These are phyloP conservation scores for Drosophila infuscata DNA, from an alignment of 2,888 invertebrate species.

Conservation along the genomic window DNA sequence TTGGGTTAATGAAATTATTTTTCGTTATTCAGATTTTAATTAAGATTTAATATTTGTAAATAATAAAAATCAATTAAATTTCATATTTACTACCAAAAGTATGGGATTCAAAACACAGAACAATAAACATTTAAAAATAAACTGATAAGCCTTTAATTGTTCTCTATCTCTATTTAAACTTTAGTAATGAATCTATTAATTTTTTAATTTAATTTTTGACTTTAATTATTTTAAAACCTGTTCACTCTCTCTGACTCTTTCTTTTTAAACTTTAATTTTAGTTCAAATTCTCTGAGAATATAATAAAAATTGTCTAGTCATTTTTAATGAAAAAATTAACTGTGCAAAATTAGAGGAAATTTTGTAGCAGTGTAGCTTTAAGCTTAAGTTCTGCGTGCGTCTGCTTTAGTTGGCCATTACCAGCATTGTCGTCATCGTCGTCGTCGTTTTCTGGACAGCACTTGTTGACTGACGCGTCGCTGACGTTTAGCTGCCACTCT, in stretches of 20 bases:
- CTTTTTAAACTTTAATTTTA: not conserved
- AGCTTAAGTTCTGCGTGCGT: constrained; percentile 1
- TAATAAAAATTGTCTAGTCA: not conserved
- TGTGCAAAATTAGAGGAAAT: not conserved
- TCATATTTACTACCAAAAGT: not conserved
- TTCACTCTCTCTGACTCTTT: not conserved
- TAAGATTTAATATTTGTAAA: not conserved
- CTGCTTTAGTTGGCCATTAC: constrained; percentile 56
- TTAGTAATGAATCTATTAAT: no score
- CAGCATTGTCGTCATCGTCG: constrained; percentile 46
- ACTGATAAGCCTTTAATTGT: no score
- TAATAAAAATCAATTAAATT: not conserved
- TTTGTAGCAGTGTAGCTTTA: not conserved
- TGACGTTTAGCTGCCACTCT: constrained; percentile 60
- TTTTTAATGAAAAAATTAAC: not conserved
- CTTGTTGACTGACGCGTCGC: constrained; percentile 53
- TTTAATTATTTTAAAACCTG: no score
- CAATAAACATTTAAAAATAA: no score
- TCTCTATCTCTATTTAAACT: no score
- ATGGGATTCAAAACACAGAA: no score
- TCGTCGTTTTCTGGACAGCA: constrained; percentile 9
- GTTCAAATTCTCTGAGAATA: not conserved
- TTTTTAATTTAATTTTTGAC: no score
- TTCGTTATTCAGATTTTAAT: not conserved
- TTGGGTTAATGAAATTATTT: not conserved